Base-by-base conservation (phyloP, 2,888 invertebrate genomes). In the Thereva nobilitata region DNA sequence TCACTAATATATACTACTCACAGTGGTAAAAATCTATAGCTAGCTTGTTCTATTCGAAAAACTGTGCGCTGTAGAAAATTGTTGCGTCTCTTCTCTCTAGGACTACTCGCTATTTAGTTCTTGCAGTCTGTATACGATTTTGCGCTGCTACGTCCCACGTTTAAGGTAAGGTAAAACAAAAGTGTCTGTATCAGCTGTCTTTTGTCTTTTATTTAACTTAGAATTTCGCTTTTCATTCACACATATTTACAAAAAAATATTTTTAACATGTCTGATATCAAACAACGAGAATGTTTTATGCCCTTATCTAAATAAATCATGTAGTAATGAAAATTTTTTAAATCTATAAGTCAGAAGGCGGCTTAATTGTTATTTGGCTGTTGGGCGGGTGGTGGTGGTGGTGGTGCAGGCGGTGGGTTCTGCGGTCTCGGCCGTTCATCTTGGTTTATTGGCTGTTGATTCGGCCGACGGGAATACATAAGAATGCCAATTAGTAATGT, bases 401-500 rank as follows among this genome's bases (percentile, higher is more conserved):
- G 44, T 53, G 69, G 66, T 45, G 69, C 63, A 8, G 69, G 45
- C 35, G 69, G 70, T 9, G 65, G 70, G n/a, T 4, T 38, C 10
- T 61, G 59, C 64, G 66, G 67, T 1, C 67, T 70, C 1, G 66
- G 63, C 7, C 53, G 47, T 9, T 67, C 68, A 10, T 71, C 69
- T 55, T 70, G 68, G 45, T 68, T 54, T 45, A 76, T 71, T 55
- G 69, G 76, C 37, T 74, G 73, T 67, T 77, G 78, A 63, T 75
- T 83, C 4, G 87, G 89, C 73, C 93, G 84, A 67, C 93, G 84
- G 74, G 91, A 87, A 80, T 93, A 93, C 72, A 95, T 86, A 57
- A 95, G 86, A 9, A 90, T 83, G 38, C 92, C 94, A 55, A 97
- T 83, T n/a, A 94, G 82, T 9, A 92, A 88, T 5, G 92, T 88